phyloP scores from a whole-genome alignment of 1,140 invertebrate genomes.

The Chionoecetes opilio region DNA sequence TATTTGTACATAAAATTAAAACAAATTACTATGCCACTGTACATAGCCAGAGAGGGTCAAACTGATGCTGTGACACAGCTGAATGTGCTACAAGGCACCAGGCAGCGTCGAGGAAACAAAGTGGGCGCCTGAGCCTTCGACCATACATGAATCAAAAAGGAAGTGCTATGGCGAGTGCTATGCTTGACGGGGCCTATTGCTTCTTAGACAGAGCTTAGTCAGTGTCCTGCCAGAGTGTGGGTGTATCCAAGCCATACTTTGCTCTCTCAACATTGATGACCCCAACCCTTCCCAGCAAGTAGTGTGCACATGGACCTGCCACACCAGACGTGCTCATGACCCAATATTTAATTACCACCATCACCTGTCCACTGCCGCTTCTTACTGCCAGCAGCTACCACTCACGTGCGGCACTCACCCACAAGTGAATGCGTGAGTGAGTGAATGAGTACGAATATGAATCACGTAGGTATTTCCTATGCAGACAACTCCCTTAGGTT shows the following conservation, averaged over 20 bases:
- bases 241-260: constrained; percentile 67
- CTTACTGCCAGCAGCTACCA: constrained; percentile 60
- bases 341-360: constrained; percentile 43
- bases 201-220: constrained; percentile 65
- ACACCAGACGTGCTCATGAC: constrained; percentile 45
- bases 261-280: constrained; percentile 43
- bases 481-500: constrained; percentile 29
- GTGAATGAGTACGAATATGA: constrained; percentile 21
- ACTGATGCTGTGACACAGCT: constrained; percentile 12
- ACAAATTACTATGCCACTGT: constrained; percentile 68
- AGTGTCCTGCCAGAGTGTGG: constrained; percentile 60
- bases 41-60: constrained; percentile 65
- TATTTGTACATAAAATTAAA: constrained; percentile 68
- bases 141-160: constrained; percentile 70
- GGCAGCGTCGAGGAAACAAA: constrained; percentile 21
- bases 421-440: no score
- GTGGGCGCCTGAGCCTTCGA: not conserved
- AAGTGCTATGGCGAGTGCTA: constrained; percentile 70
- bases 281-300: not conserved
- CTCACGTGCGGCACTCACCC: not conserved
- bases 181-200: constrained; percentile 52
- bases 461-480: constrained; percentile 9
- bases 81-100: not conserved
- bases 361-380: constrained; percentile 69
- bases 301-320: constrained; percentile 24